Base-by-base conservation (phyloP, 1,140 invertebrate species). In the Macrotrachela quadricornifera region DNA sequence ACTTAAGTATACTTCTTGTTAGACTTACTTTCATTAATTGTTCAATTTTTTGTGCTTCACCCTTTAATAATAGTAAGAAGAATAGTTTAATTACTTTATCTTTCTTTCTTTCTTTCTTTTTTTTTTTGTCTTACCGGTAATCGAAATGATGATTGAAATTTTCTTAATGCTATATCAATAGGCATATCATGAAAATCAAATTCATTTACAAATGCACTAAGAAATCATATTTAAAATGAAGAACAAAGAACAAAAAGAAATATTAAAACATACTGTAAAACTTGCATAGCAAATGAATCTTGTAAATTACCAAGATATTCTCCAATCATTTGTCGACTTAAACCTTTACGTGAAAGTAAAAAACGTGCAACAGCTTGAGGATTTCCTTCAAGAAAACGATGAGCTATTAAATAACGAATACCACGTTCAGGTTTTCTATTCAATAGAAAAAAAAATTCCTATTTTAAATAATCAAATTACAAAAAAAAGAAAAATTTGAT, bases 261-360 rank as follows among this genome's bases (percentile, higher is more conserved):
- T 30, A 18, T 15, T n/a, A n/a, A 4, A 17, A 44, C 81, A 79
- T 69, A 86, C 80, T 90, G 84, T 63, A 97, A 74, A 18, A 94
- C 86, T 57, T 83, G 82, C 80, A 85, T 86, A 68, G 94, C 95
- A 73, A 96, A 96, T 3, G 80, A 77, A 64, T 80, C 88, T 69
- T 92, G 86, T 52, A 96, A 71, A 71, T 95, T 95, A 10, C 92
- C 91, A 46, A 97, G 74, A 72, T 95, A 97, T 68, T 97, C 92
- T 49, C 92, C 92, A 63, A 99, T 97, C 87, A 95, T 96, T 71
- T 95, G 88, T 62, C 94, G 94, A 61, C 86, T 91, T 8, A 99
- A 72, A 0, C 92, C 92, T 69, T 97, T 95, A 53, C 92, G 76
- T 37, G 85, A 84, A 63, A 96, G 85, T 30, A 97, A 76, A 66